Percentiles rank a stretch among this genome's conserved stretches.
phyloP scores from a whole-genome alignment of 2,888 invertebrate genomes.

The Aelia acuminata region DNA sequence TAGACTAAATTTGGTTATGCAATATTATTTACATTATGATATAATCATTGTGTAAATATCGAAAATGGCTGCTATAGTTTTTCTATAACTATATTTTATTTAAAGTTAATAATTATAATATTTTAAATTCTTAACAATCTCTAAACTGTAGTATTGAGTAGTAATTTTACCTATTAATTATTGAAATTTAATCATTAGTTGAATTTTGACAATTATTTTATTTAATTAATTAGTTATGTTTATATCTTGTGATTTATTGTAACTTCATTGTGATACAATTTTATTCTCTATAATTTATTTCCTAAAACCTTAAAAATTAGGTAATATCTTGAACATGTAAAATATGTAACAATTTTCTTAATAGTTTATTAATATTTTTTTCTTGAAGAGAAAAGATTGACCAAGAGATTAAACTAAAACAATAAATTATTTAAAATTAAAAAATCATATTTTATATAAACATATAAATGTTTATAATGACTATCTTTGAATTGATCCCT shows the following conservation, averaged over 20 bases:
- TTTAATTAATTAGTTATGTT: neutral
- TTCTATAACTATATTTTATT: neutral
- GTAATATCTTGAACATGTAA: neutral
- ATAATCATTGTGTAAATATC: neutral
- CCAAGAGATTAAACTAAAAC: too few species aligned
- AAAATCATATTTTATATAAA: too few species aligned
- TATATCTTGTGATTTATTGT: neutral
- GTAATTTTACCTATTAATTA: neutral
- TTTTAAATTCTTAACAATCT: neutral
- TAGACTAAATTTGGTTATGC: neutral
- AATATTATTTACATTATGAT: neutral
- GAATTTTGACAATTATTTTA: neutral
- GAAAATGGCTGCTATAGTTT: neutral
- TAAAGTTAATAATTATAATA: neutral
- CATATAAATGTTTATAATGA: too few species aligned
- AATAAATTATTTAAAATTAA: too few species aligned
- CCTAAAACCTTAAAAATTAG: neutral
- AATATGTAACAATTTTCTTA: neutral
- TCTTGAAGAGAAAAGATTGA: too few species aligned
- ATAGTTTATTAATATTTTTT: neutral
- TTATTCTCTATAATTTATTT: neutral
- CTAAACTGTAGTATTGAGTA: neutral
- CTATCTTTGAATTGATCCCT: too few species aligned
- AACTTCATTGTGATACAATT: neutral
- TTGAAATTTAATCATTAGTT: neutral